Evolutionary conservation across 1,140 invertebrate species (phyloP).

Genomic region (Drosophila micromelanica): DNA sequence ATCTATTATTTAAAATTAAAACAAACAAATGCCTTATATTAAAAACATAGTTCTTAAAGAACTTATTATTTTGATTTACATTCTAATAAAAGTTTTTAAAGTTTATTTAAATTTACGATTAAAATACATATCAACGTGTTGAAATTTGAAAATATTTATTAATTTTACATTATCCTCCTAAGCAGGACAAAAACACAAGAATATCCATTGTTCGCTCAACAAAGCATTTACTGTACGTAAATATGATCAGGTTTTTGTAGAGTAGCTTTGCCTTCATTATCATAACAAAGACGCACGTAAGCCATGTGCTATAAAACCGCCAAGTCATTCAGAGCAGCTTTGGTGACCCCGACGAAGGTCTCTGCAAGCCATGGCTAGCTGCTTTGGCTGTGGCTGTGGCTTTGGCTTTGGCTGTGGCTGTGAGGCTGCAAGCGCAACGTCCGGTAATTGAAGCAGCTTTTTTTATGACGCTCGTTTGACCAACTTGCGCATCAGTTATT

Average conservation of each 20-base stretch:
- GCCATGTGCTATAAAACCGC: conserved; percentile 47
- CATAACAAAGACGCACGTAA: conserved; percentile 55
- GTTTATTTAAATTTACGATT: too few species aligned
- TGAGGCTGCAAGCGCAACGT: conserved; percentile 7
- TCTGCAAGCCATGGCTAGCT: conserved; percentile 51
- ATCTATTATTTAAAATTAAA: too few species aligned
- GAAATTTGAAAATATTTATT: too few species aligned
- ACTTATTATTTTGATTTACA: too few species aligned
- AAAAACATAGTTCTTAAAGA: too few species aligned
- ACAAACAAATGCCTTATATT: too few species aligned
- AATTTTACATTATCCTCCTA: too few species aligned
- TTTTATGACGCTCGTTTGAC: conserved; percentile 27
- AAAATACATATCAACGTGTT: too few species aligned
- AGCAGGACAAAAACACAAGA: too few species aligned
- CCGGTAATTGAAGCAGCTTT: conserved; percentile 36
- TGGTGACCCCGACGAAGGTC: conserved; percentile 69
- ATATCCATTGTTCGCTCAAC: too few species aligned
- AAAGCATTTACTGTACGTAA: not conserved
- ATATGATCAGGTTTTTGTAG: conserved; percentile 7
- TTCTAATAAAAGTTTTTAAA: too few species aligned
- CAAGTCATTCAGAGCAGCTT: conserved; percentile 61
- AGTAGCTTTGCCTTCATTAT: conserved; percentile 35
- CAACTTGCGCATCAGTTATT: conserved; percentile 31
- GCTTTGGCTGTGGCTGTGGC: conserved; percentile 31
- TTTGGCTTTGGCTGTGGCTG: conserved; percentile 13